Evolutionary conservation across 2,797 vertebrate genomes (phyloP).

Genomic region (Spondyliosoma cantharus): DNA sequence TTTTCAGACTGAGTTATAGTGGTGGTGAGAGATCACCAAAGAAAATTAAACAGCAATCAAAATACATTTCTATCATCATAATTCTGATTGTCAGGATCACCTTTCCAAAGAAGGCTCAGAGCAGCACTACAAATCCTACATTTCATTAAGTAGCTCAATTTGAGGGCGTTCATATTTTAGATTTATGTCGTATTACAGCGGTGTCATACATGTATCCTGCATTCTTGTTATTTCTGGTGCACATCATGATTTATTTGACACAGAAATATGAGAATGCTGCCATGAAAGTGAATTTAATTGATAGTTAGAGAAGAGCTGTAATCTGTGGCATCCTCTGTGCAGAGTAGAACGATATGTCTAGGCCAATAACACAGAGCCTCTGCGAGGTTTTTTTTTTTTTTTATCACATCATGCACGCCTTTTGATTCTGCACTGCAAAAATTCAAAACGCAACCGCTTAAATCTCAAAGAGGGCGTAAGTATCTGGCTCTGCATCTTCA

Average conservation of each 20-base stretch:
- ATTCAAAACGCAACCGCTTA: constrained; percentile 78
- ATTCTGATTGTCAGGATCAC: constrained; percentile 89
- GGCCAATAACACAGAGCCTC: constrained; percentile 46
- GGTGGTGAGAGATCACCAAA: constrained; percentile 80
- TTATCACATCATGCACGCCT: constrained; percentile 67
- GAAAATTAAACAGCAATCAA: constrained; percentile 91
- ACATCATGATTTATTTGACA: constrained; percentile 92
- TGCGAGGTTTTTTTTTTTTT: constrained; percentile 56
- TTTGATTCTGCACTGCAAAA: constrained; percentile 75
- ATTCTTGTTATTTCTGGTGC: constrained; percentile 90
- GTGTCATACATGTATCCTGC: constrained; percentile 86
- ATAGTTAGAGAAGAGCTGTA: constrained; percentile 86
- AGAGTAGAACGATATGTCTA: constrained; percentile 60
- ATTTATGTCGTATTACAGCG: constrained; percentile 90
- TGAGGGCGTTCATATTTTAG: constrained; percentile 92
- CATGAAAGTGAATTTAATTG: constrained; percentile 90
- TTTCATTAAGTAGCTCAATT: constrained; percentile 96
- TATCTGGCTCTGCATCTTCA: constrained; percentile 80
- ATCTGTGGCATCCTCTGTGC: constrained; percentile 64
- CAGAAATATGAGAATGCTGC: constrained; percentile 87
- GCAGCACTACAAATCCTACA: constrained; percentile 89
- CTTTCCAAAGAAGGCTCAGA: constrained; percentile 85
- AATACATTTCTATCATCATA: constrained; percentile 93
- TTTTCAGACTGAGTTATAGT: constrained; percentile 80
- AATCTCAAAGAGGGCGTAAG: constrained; percentile 78